Conservation (phyloP, 1,140 invertebrate genomes). For the Pseudomyrmex gracilis region DNA sequence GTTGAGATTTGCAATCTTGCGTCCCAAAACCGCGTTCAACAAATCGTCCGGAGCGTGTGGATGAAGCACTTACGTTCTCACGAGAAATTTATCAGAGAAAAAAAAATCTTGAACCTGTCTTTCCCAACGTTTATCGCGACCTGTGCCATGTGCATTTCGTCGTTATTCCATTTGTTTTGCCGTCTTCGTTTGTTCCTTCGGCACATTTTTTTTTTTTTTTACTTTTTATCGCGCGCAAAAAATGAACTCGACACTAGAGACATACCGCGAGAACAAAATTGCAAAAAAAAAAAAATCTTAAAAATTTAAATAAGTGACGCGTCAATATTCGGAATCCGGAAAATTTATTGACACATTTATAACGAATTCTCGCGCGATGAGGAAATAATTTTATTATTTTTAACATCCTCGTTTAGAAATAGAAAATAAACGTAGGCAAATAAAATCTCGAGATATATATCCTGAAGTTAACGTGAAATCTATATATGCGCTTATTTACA, state of each 20-base stretch:
- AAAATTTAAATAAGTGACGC: too few relatives aligned
- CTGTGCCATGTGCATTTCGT: conserved; percentile 31
- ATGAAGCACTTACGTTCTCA: conserved; percentile 42
- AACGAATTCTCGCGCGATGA: too few relatives aligned
- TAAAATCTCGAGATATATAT: background rate
- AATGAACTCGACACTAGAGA: background rate
- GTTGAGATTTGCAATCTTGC: conserved; percentile 34
- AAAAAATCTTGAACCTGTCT: conserved; percentile 52
- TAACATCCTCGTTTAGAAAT: too few relatives aligned
- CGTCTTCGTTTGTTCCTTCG: conserved; percentile 61
- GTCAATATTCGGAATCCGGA: too few relatives aligned
- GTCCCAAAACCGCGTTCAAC: background rate
- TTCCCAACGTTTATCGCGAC: conserved; percentile 43
- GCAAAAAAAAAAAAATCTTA: too few relatives aligned
- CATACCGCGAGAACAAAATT: background rate
- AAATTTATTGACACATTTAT: too few relatives aligned
- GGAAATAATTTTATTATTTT: too few relatives aligned
- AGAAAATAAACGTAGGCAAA: background rate
- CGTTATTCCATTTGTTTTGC: conserved; percentile 61
- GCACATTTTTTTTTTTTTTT: conserved; percentile 27
- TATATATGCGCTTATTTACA: background rate
- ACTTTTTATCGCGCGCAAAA: background rate
- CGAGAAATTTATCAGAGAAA: conserved; percentile 63
- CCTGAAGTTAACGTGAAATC: conserved; percentile 3
- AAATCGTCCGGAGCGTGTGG: background rate